phyloP scores from a whole-genome alignment of 2,797 vertebrate species.

The Dendrocincla tyrannina region DNA sequence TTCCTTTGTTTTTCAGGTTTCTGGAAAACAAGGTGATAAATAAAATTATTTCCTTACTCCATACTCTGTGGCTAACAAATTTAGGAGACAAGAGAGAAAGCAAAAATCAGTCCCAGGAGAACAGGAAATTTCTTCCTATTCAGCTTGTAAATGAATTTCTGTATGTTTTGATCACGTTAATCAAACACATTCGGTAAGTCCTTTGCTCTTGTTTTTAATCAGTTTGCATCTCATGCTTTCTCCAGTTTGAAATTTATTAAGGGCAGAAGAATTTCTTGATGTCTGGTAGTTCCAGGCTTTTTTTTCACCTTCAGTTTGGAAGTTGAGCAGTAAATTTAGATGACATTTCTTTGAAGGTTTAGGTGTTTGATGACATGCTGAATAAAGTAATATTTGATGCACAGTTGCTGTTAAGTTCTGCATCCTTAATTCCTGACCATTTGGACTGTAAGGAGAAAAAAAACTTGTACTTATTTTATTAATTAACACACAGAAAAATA shows the following conservation, averaged over 20 bases:
- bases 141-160: constrained; percentile 88
- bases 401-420: not conserved
- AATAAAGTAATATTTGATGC: not conserved
- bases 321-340: not conserved
- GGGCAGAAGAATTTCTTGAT: not conserved
- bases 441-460: not conserved
- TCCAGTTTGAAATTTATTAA: not conserved
- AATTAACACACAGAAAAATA: not conserved
- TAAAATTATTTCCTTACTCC: constrained; percentile 82
- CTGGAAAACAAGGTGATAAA: constrained; percentile 80
- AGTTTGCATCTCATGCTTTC: not conserved
- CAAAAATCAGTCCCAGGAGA: constrained; percentile 20
- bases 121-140: constrained; percentile 84
- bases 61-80: constrained; percentile 87
- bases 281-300: not conserved
- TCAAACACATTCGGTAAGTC: constrained; percentile 83
- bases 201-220: not conserved
- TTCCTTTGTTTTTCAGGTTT: constrained; percentile 64
- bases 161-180: constrained; percentile 73
- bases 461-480: not conserved
- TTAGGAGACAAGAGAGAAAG: constrained; percentile 78
- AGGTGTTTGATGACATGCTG: not conserved
- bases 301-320: not conserved
- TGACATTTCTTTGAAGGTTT: not conserved
- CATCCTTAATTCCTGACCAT: not conserved